Conservation (phyloP, 2,888 invertebrate genomes). For the Archips crataeganus region DNA sequence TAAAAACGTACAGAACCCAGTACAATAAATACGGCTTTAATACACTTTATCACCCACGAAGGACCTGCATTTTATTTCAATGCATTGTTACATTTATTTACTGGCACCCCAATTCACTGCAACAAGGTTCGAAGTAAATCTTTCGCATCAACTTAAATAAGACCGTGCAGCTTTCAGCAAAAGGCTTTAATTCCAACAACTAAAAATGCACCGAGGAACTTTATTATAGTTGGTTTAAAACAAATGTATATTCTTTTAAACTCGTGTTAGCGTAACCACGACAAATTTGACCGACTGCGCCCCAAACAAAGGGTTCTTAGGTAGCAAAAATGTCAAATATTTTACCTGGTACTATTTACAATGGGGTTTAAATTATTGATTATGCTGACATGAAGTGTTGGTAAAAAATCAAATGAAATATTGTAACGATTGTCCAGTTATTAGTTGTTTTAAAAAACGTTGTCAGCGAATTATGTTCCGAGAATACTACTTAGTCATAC, state of each 20-base stretch:
- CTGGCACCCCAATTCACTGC: background rate
- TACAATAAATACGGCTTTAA: background rate
- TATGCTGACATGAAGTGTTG: background rate
- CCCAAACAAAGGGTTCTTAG: conserved; percentile 7
- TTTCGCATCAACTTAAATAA: background rate
- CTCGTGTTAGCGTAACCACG: background rate
- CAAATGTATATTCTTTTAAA: background rate
- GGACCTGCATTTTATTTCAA: background rate
- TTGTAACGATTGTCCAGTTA: no score
- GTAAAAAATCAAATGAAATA: background rate
- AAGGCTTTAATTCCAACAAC: background rate
- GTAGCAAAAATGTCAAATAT: conserved; percentile 24
- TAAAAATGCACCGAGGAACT: background rate
- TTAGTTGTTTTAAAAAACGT: no score
- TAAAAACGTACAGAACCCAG: conserved; percentile 1
- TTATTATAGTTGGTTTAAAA: background rate
- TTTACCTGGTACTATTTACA: background rate
- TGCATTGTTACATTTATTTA: conserved; percentile 24
- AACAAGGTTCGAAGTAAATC: background rate
- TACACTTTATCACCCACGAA: conserved; percentile 21
- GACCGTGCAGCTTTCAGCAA: background rate
- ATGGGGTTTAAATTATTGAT: background rate
- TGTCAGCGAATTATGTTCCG: no score
- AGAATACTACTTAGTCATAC: no score
- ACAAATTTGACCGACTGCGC: conserved; percentile 29